Base-by-base conservation (phyloP, 2,113 vertebrate species). In the Paradisaea rubra region DNA sequence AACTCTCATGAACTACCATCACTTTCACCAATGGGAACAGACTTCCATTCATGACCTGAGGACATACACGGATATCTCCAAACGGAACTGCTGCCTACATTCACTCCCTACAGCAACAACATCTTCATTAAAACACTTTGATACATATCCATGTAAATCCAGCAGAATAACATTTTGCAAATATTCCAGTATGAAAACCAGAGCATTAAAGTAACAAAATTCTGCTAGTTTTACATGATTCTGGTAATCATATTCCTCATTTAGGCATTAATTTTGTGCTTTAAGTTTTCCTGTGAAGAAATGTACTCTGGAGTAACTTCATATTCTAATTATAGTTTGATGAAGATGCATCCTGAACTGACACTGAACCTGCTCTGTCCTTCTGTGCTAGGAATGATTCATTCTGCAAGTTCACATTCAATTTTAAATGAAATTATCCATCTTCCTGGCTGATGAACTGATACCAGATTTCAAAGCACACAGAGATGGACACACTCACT, bases 401-500 rank as follows among this genome's bases (percentile, higher is more conserved):
- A 60, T 63, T 65, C 52, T 82, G 69, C 78, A 39, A 30, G 19
- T 33, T 86, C 72, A 24, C 31, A 52, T 57, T 44, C 61, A n/a
- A 25, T 84, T 50, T 86, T 41, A 77, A 73, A 92, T 41, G 37
- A 81, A 87, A 93, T 66, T n/a, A 81, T 41, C 80, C 59, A 15
- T 44, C 66, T 22, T 79, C 42, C 42, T 81, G 76, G 66, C 57
- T 68, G 44, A 52, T 49, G 23, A 88, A 64, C n/a, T 69, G 65
- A 49, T 47, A 79, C 2, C 44, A 93, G 39, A 73, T 49, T 81
- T 92, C 49, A 53, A 64, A 79, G 79, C 50, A 45, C 49, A 65
- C 17, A 31, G 33, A 66, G 70, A 30, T 2, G 6, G 44, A 64
- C 33, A 45, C 6, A 21, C 39, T 79, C 41, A 99, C 99, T 99